phyloP scores from a whole-genome alignment of 2,113 vertebrate genomes.

The Turdus rufiventris region DNA sequence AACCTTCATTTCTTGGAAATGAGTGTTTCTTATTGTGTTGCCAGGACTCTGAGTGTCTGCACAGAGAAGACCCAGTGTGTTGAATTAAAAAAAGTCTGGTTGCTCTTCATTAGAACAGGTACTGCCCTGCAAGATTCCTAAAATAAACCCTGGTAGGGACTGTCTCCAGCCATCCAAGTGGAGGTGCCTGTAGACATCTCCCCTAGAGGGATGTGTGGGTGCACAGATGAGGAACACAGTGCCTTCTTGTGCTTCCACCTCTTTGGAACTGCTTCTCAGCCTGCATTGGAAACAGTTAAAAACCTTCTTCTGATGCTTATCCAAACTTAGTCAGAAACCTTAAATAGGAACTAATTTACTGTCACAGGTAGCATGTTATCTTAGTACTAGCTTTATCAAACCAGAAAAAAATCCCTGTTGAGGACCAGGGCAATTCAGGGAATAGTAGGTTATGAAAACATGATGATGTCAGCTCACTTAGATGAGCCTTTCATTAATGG shows the following conservation, averaged over 20 bases:
- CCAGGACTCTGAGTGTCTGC: not conserved
- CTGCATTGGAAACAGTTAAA: not conserved
- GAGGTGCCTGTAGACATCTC: not conserved
- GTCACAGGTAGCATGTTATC: not conserved
- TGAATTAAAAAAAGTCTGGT: not conserved
- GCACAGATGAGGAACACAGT: not conserved
- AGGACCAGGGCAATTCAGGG: not conserved
- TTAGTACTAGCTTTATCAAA: not conserved
- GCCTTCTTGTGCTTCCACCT: not conserved
- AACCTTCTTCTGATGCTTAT: not conserved
- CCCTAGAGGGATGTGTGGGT: not conserved
- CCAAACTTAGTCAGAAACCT: not conserved
- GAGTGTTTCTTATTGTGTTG: not conserved
- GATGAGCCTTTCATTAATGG: not conserved
- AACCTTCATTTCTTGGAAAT: not conserved
- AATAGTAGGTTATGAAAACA: slow-evolving; percentile 6
- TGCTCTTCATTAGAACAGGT: not conserved
- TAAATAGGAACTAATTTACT: not conserved
- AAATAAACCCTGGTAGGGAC: not conserved
- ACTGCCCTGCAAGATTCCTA: not conserved
- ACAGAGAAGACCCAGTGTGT: not conserved
- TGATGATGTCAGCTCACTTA: not conserved
- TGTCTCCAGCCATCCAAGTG: not conserved
- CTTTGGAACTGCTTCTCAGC: not conserved
- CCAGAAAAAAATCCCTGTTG: not conserved